These are phyloP conservation scores for Catharus ustulatus DNA, from an alignment of 2,797 vertebrate genomes.

Conservation along the genomic window DNA sequence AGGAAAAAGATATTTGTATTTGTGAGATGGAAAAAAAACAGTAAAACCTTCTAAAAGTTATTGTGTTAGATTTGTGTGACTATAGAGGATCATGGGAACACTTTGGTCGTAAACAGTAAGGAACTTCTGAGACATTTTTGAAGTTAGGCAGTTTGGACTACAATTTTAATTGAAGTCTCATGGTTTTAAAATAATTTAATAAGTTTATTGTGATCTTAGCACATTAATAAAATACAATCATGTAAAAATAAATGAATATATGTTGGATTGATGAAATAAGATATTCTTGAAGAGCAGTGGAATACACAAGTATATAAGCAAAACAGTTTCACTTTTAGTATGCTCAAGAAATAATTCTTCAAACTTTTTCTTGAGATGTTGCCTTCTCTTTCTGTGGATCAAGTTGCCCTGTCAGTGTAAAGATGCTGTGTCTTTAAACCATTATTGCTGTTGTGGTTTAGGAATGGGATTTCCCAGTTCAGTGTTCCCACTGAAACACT, in stretches of 20 bases:
- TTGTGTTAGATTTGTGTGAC: neutral
- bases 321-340: neutral
- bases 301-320: neutral
- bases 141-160: neutral
- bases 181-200: neutral
- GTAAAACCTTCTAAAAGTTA: neutral
- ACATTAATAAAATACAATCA: neutral
- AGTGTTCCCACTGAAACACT: neutral
- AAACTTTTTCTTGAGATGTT: neutral
- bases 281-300: neutral
- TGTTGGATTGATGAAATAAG: neutral
- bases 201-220: neutral
- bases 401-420: neutral
- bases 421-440: neutral
- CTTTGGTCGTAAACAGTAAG: neutral
- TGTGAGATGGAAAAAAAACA: neutral
- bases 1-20: neutral
- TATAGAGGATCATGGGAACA: neutral
- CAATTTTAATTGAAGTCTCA: neutral
- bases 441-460: neutral
- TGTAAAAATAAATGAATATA: slow-evolving; percentile 5
- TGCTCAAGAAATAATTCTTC: neutral
- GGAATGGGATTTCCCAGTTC: neutral
- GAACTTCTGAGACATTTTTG: neutral
- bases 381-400: neutral